Conservation (phyloP, 2,797 vertebrate species). For the Lutjanus argentimaculatus region DNA sequence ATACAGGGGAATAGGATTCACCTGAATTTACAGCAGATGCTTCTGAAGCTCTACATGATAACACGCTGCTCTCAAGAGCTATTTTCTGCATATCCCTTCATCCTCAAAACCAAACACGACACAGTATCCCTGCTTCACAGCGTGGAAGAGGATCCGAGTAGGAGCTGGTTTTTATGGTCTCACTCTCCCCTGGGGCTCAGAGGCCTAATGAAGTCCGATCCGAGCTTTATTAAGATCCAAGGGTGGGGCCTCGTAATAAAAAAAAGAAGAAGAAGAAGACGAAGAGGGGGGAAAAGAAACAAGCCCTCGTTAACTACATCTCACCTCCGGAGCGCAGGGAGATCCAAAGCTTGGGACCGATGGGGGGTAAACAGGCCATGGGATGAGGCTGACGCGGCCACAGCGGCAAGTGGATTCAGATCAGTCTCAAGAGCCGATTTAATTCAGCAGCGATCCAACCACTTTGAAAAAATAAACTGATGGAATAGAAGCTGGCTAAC, state of each 20-base stretch:
- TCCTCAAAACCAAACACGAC: conserved; percentile 63
- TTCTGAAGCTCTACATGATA: conserved; percentile 43
- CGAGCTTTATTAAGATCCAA: conserved; percentile 78
- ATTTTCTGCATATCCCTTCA: conserved; percentile 54
- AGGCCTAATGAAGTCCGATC: conserved; percentile 79
- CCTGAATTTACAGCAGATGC: conserved; percentile 45
- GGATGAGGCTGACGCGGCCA: neutral
- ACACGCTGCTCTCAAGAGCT: conserved; percentile 45
- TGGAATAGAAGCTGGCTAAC: conserved; percentile 34
- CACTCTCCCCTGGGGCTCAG: conserved; percentile 63
- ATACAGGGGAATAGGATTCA: neutral
- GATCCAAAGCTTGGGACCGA: conserved; percentile 37
- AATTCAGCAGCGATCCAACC: conserved; percentile 24
- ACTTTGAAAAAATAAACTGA: conserved; percentile 39
- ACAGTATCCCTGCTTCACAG: conserved; percentile 68
- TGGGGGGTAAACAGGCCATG: conserved; percentile 28
- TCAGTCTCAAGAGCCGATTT: conserved; percentile 20
- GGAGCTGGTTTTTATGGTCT: conserved; percentile 57
- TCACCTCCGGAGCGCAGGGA: conserved; percentile 56
- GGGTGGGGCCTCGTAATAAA: conserved; percentile 60
- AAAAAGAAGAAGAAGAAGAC: conserved; percentile 5
- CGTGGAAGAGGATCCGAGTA: conserved; percentile 58
- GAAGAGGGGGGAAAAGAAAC: neutral
- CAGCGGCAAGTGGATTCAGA: conserved; percentile 31
- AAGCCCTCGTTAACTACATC: conserved; percentile 69